Percentiles rank a stretch among this genome's conserved stretches.
Conservation (phyloP, 2,113 vertebrate genomes). For the Mobula birostris region DNA sequence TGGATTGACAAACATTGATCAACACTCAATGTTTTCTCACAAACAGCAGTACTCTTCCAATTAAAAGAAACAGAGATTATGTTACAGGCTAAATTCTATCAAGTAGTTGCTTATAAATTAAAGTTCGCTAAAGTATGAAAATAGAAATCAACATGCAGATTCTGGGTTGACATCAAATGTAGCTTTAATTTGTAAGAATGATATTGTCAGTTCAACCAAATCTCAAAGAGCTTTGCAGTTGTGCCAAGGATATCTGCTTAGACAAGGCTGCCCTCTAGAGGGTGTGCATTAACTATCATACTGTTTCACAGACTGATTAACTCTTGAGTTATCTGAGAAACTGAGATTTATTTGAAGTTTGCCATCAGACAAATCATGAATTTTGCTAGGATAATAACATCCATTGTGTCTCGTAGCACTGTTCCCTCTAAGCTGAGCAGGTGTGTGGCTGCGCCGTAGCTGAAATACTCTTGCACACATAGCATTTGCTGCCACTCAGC, state of each 20-base stretch:
- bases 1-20: background rate
- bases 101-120: background rate
- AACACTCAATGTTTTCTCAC: background rate
- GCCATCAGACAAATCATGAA: background rate
- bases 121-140: background rate
- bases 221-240: background rate
- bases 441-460: no score
- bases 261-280: slow-evolving; percentile 36
- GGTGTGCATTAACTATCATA: slow-evolving; percentile 19
- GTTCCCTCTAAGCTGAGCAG: no score
- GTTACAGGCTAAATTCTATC: background rate
- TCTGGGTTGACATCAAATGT: background rate
- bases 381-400: background rate
- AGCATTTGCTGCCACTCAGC: no score
- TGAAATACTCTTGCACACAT: no score
- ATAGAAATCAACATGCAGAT: background rate
- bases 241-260: slow-evolving; percentile 1
- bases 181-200: background rate
- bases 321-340: background rate
- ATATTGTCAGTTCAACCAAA: background rate
- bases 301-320: slow-evolving; percentile 24
- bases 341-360: background rate
- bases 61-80: background rate
- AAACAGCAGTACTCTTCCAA: background rate
- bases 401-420: background rate